Evolutionary conservation across 2,888 invertebrate species (phyloP).

Genomic region (Philereme vetulata): DNA sequence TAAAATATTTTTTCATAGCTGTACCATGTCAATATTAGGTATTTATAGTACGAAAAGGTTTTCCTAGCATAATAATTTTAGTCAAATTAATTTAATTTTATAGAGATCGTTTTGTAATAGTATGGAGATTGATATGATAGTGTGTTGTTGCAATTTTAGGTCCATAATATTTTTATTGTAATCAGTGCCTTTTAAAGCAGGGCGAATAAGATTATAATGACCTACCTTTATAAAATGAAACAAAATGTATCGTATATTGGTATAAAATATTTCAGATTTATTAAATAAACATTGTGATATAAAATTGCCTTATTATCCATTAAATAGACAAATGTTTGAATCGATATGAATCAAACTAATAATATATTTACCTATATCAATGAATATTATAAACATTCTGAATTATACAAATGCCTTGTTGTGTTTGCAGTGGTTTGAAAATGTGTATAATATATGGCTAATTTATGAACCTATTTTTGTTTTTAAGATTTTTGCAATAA

Average conservation of each 20-base stretch:
- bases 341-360: constrained; percentile 16
- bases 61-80: constrained; percentile 72
- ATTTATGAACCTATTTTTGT: constrained; percentile 62
- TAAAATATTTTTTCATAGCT: constrained; percentile 27
- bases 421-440: constrained; percentile 9
- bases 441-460: constrained; percentile 54
- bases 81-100: constrained; percentile 66
- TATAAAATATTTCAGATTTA: constrained; percentile 14
- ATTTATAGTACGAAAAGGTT: constrained; percentile 38
- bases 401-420: constrained; percentile 12
- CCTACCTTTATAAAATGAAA: neutral
- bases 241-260: neutral
- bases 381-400: constrained; percentile 2
- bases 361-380: constrained; percentile 4
- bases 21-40: constrained; percentile 49
- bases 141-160: constrained; percentile 63
- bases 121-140: constrained; percentile 65
- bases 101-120: constrained; percentile 52
- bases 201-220: neutral
- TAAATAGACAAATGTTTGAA: constrained; percentile 33
- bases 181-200: constrained; percentile 46
- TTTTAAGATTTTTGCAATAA: constrained; percentile 60
- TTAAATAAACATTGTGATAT: constrained; percentile 68
- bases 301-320: constrained; percentile 63
- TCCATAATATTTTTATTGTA: constrained; percentile 48